Base-by-base conservation (phyloP, 2,113 vertebrate species). In the Bos indicus region DNA sequence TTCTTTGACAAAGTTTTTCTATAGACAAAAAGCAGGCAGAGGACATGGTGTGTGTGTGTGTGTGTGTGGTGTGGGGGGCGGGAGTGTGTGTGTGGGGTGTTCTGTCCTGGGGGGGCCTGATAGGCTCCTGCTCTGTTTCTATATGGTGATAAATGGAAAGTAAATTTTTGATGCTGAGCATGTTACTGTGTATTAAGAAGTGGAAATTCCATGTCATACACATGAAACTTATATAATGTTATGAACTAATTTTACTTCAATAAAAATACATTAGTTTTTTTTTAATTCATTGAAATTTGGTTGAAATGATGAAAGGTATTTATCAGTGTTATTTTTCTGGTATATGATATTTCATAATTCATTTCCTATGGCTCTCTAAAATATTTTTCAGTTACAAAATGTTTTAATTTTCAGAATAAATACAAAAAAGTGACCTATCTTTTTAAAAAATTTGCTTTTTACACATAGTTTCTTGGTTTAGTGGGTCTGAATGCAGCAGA, bases 341-440 rank as follows among this genome's bases (percentile, higher is more conserved):
- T 59, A 92, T 54, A 25, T 86, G 17, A 48, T 71, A 94, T 81
- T 90, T 78, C 16, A 30, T 56, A 56, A 89, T 81, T 92, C 57
- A 86, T 96, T 93, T 90, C 36, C 51, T 46, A 46, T 87, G 30
- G 33, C 30, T 62, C 67, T 26, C 77, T 62, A 87, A 94, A 71
- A 89, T 62, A 60, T 40, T 91, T 85, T 84, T 56, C 36, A 40
- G 46, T 83, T 43, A 71, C 28, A 82, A 52, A 67, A 36, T 21
- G 51, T 52, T 67, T 80, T 94, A 28, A 2, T 62, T 78, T 67
- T 78, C 14, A 92, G 97, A 97, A 98, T 97, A 98, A 98, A 96
- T 99, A 98, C 98, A 98, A 98, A 99, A 99, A 98, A 98, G 96
- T 91, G 97, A 51, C 97, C 98, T 96, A 71, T 97, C 97, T 98